A percentile compares a stretch with the other conserved stretches of the same genome.
phyloP scores from a whole-genome alignment of 92 coral and sea anemone species.

The Epizoanthus rinbou region DNA sequence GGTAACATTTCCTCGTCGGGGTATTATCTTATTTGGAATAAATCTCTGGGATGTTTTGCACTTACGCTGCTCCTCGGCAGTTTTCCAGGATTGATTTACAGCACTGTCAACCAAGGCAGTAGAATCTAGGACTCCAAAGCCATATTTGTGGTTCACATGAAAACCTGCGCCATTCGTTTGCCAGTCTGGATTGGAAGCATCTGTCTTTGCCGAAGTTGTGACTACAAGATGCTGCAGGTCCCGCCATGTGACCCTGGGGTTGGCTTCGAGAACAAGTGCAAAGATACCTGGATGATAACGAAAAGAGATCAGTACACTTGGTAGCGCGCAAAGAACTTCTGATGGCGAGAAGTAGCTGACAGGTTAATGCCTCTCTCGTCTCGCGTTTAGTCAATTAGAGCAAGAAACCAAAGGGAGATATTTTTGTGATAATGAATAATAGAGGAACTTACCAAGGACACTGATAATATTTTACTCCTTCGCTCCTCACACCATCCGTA shows the following conservation, averaged over 20 bases:
- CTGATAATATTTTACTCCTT: too few species aligned
- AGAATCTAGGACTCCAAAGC: slow-evolving; percentile 94
- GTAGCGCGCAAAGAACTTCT: too few species aligned
- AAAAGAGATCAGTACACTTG: too few species aligned
- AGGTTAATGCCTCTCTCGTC: too few species aligned
- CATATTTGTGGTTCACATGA: slow-evolving; percentile 93
- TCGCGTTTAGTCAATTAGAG: too few species aligned
- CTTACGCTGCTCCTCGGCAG: slow-evolving; percentile 76
- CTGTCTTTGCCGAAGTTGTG: slow-evolving; percentile 87
- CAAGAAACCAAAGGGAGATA: too few species aligned
- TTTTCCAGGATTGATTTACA: slow-evolving; percentile 67
- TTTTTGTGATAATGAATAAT: too few species aligned
- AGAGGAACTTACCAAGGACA: too few species aligned
- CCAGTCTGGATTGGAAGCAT: slow-evolving; percentile 79
- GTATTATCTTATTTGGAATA: slow-evolving; percentile 54
- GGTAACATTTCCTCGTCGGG: slow-evolving; percentile 54
- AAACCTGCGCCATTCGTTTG: slow-evolving; percentile 85
- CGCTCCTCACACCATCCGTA: too few species aligned
- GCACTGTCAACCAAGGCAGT: slow-evolving; percentile 83
- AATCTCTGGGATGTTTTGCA: slow-evolving; percentile 63
- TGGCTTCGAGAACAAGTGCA: slow-evolving; percentile 95
- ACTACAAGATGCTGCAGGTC: slow-evolving; percentile 94
- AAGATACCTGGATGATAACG: slow-evolving; percentile 72
- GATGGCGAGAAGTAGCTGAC: too few species aligned
- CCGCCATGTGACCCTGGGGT: slow-evolving; percentile 91